These are phyloP conservation scores for Oryzaephilus surinamensis DNA, from an alignment of 1,140 invertebrate species.

Conservation along the genomic window DNA sequence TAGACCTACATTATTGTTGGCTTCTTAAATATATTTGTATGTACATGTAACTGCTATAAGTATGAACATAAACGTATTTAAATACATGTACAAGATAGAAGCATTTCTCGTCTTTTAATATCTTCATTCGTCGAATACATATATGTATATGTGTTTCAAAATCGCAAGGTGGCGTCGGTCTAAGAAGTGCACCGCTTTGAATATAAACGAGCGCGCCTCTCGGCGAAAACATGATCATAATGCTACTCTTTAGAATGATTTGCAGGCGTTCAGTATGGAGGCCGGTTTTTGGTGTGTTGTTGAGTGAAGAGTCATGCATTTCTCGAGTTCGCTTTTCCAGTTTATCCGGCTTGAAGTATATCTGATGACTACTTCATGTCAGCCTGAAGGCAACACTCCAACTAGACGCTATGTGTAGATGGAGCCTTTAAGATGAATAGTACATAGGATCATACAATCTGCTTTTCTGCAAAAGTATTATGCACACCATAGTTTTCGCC, in stretches of 20 bases:
- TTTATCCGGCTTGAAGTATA: constrained; percentile 6
- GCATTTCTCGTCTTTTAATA: too few relatives aligned
- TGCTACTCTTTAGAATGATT: constrained; percentile 11
- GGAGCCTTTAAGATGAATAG: constrained; percentile 8
- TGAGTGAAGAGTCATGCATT: constrained; percentile 9
- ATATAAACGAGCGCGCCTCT: constrained; percentile 6
- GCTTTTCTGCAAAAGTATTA: too few relatives aligned
- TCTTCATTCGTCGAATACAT: constrained; percentile 2
- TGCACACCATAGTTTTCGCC: too few relatives aligned
- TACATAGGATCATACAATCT: too few relatives aligned
- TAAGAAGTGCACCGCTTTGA: constrained; percentile 3
- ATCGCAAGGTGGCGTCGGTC: neutral
- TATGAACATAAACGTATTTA: too few relatives aligned
- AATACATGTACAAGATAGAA: too few relatives aligned
- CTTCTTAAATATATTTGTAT: too few relatives aligned
- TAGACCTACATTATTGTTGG: too few relatives aligned
- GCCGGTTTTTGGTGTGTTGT: constrained; percentile 7
- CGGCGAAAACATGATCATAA: constrained; percentile 6
- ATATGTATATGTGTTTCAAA: neutral
- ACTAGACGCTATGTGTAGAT: too few relatives aligned
- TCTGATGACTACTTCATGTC: constrained; percentile 9
- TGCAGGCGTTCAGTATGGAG: constrained; percentile 6
- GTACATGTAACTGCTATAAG: too few relatives aligned
- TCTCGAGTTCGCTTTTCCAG: constrained; percentile 9
- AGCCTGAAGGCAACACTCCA: constrained; percentile 6